Percentiles rank a stretch among this genome's conserved stretches.
phyloP scores from a whole-genome alignment of 1,140 invertebrate genomes.

The Drosophila repletoides region DNA sequence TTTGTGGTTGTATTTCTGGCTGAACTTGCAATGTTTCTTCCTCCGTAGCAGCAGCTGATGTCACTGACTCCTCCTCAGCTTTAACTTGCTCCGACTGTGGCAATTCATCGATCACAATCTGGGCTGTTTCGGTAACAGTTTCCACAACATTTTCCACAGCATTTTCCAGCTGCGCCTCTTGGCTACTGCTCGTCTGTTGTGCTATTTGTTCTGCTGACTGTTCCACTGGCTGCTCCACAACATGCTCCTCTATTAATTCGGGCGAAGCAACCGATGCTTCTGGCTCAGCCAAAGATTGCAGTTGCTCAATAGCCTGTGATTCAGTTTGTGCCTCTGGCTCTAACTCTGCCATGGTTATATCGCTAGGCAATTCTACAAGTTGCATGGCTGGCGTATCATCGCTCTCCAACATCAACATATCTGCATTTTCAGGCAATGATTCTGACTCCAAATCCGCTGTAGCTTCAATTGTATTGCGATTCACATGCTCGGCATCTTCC shows the following conservation, averaged over 20 bases:
- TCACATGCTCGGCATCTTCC: constrained; percentile 61
- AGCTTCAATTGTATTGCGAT: constrained; percentile 61
- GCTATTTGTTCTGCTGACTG: neutral
- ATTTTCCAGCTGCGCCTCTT: constrained; percentile 56
- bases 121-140: constrained; percentile 33
- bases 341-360: constrained; percentile 39
- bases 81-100: constrained; percentile 7
- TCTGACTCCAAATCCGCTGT: constrained; percentile 10
- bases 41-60: neutral
- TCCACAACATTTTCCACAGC: constrained; percentile 36
- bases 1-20: neutral
- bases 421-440: constrained; percentile 26
- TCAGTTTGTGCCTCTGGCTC: constrained; percentile 13
- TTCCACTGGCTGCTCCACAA: constrained; percentile 41
- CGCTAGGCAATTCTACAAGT: constrained; percentile 62
- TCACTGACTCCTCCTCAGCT: constrained; percentile 11
- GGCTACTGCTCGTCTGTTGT: constrained; percentile 24
- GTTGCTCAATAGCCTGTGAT: no score
- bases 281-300: no score
- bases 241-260: constrained; percentile 57
- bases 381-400: constrained; percentile 66
- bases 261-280: constrained; percentile 12
- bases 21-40: neutral
- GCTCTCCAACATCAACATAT: constrained; percentile 78
- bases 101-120: neutral